These are phyloP conservation scores for Laupala kohalensis DNA, from an alignment of 1,140 invertebrate genomes.

Conservation along the genomic window DNA sequence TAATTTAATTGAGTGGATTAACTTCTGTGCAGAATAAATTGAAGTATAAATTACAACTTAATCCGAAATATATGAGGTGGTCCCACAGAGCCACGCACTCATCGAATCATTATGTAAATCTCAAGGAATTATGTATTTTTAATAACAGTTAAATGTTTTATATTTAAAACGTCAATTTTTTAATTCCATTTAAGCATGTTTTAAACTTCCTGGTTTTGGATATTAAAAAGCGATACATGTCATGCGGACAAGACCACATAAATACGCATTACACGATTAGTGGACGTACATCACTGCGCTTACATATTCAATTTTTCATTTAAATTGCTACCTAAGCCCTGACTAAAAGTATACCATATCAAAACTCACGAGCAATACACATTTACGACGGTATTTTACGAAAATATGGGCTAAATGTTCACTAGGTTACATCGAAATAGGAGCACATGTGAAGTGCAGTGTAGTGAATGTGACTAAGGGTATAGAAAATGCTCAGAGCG, in stretches of 20 bases:
- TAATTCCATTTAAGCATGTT: neutral
- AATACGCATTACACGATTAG: neutral
- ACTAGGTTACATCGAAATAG: too few relatives aligned
- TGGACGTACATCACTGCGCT: neutral
- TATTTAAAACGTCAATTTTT: neutral
- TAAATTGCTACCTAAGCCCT: too few relatives aligned
- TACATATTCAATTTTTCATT: neutral
- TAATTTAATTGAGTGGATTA: neutral
- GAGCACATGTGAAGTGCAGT: too few relatives aligned
- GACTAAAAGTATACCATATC: too few relatives aligned
- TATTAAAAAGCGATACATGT: neutral
- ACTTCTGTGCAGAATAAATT: neutral
- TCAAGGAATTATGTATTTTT: neutral
- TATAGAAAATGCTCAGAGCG: too few relatives aligned
- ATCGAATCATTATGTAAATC: neutral
- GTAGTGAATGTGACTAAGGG: too few relatives aligned
- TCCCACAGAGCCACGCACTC: neutral
- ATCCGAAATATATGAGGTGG: neutral
- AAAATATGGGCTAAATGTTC: too few relatives aligned
- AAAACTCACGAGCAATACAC: too few relatives aligned
- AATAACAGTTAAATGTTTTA: neutral
- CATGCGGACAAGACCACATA: neutral
- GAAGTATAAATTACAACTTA: neutral
- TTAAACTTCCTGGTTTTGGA: neutral
- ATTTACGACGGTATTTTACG: too few relatives aligned